These are phyloP conservation scores for Branchipolynoe longqiensis DNA, from an alignment of 2,888 invertebrate species.

Conservation along the genomic window DNA sequence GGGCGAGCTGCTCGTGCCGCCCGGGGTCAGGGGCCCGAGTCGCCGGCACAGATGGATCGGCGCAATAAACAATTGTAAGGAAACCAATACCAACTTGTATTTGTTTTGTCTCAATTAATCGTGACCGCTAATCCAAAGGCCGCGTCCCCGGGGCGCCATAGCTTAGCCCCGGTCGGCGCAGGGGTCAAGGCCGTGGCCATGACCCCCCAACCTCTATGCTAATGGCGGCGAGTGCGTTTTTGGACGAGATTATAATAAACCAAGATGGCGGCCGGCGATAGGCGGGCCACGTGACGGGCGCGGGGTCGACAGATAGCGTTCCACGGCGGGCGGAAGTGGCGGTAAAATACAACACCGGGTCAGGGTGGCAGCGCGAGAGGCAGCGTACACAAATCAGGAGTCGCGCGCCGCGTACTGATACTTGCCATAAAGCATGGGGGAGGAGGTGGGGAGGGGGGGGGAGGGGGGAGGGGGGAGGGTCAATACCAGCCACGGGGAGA, in stretches of 20 bases:
- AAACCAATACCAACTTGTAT: conserved; percentile 51
- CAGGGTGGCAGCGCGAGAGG: not conserved
- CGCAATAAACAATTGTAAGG: conserved; percentile 47
- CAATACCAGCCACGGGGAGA: not conserved
- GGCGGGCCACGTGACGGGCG: conserved; percentile 20
- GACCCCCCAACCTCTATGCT: conserved; percentile 39
- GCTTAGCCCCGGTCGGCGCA: conserved; percentile 17
- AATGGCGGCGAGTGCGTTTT: conserved; percentile 35
- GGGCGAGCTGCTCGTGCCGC: not conserved
- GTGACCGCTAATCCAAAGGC: conserved; percentile 51
- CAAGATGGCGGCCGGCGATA: conserved; percentile 12
- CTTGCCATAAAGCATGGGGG: conserved; percentile 37
- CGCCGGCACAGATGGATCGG: conserved; percentile 34
- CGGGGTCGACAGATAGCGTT: conserved; percentile 38
- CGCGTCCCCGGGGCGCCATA: conserved; percentile 38
- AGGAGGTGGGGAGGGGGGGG: not conserved
- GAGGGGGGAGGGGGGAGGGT: not conserved
- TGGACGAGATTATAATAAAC: conserved; percentile 38
- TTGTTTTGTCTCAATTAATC: conserved; percentile 57
- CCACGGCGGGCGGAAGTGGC: conserved; percentile 25
- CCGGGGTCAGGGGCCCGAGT: conserved; percentile 15
- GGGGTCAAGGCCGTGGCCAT: not conserved
- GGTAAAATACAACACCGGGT: conserved; percentile 42
- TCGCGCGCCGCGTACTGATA: conserved; percentile 19
- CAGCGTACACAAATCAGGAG: conserved; percentile 16